Conservation (phyloP, 2,113 vertebrate species). For the Otolemur garnettii region DNA sequence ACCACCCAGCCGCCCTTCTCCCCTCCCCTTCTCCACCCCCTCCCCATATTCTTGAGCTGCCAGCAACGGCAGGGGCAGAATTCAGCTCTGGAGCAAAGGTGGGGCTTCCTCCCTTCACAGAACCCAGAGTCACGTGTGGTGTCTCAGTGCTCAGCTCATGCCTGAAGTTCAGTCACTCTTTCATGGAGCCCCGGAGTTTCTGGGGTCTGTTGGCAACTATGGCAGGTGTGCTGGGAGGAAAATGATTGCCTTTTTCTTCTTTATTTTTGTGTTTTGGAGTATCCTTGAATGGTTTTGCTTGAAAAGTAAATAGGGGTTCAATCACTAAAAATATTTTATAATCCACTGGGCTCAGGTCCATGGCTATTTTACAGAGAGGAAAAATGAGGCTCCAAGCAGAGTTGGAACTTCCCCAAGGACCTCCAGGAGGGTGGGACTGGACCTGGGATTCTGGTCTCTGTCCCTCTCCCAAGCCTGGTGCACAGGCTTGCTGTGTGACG, state of each 20-base stretch:
- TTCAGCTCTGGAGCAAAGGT: not conserved
- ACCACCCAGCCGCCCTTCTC: no score
- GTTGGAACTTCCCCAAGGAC: not conserved
- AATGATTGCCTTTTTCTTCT: not conserved
- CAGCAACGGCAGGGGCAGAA: not conserved
- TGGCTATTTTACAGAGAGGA: not conserved
- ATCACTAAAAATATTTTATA: not conserved
- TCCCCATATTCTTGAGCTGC: no score
- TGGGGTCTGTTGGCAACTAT: not conserved
- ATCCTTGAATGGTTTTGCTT: not conserved
- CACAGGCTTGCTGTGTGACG: not conserved
- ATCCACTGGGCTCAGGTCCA: not conserved
- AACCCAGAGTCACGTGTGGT: not conserved
- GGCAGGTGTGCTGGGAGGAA: not conserved
- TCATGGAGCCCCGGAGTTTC: not conserved
- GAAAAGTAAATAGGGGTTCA: not conserved
- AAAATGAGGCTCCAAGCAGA: not conserved
- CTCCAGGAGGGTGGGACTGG: fast-evolving
- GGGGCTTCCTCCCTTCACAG: fast-evolving
- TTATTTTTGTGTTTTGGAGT: no score
- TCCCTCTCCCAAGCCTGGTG: not conserved
- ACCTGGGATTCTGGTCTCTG: not conserved
- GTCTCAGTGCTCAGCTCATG: not conserved
- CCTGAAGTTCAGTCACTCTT: not conserved
- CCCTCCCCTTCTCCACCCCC: no score